These are phyloP conservation scores for Ammodytes marinus DNA, from an alignment of 2,113 vertebrate species.

Conservation along the genomic window DNA sequence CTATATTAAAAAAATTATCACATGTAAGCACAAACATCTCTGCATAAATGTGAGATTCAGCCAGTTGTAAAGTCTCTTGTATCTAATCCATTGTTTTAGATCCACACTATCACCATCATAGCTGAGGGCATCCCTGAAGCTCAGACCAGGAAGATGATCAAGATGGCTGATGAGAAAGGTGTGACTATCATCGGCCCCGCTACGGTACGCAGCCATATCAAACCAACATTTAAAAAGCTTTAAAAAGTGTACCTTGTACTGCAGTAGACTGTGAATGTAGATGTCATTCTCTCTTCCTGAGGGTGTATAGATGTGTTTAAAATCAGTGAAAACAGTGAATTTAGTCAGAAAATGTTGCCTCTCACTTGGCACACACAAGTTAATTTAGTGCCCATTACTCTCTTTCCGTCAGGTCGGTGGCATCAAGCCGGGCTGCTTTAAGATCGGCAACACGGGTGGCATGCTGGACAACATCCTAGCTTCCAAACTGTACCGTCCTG, in stretches of 20 bases:
- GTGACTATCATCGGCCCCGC: conserved; percentile 98
- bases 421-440: conserved; percentile 98
- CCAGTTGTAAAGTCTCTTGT: neutral
- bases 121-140: conserved; percentile 98
- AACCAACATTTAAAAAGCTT: neutral
- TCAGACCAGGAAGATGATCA: conserved; percentile 93
- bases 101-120: conserved; percentile 96
- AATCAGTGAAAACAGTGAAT: neutral
- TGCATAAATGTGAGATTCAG: neutral
- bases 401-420: conserved; percentile 90
- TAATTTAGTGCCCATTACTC: neutral
- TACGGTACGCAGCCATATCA: conserved; percentile 84
- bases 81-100: conserved; percentile 77
- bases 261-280: neutral
- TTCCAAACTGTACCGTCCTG: conserved; percentile 96
- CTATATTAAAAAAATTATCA: neutral
- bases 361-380: neutral
- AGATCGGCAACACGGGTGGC: conserved; percentile 97
- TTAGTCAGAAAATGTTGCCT: neutral
- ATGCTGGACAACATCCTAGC: conserved; percentile 99
- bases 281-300: neutral
- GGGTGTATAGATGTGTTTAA: neutral
- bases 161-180: conserved; percentile 93
- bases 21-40: neutral
- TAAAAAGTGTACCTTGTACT: neutral